Evolutionary conservation across 2,113 vertebrate species (phyloP).

Genomic region (Caloenas nicobarica): DNA sequence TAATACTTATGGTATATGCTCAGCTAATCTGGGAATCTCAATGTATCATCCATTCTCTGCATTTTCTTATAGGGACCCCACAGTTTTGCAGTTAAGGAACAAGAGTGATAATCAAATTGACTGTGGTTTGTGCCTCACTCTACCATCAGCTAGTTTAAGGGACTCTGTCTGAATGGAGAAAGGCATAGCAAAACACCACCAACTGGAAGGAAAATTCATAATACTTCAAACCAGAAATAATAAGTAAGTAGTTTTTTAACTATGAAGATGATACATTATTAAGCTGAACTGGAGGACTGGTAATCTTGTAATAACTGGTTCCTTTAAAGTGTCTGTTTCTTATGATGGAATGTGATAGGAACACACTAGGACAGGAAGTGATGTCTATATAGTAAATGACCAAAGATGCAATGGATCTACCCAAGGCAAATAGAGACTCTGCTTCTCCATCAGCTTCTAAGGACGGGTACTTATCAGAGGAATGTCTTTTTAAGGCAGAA

Average conservation of each 20-base stretch:
- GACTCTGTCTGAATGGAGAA: not conserved
- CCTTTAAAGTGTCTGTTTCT: not conserved
- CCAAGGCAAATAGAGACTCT: not conserved
- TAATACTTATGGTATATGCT: not conserved
- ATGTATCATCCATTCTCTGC: not conserved
- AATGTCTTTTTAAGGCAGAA: not conserved
- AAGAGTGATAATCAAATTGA: not conserved
- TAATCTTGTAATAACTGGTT: not conserved
- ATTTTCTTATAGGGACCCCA: not conserved
- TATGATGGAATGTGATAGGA: not conserved
- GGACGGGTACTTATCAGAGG: not conserved
- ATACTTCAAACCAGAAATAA: not conserved
- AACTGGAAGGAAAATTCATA: not conserved
- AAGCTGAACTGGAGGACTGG: not conserved
- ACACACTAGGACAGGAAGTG: not conserved
- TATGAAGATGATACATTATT: not conserved
- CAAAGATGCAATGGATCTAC: not conserved
- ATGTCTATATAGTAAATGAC: not conserved
- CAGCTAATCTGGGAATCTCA: constrained; percentile 19
- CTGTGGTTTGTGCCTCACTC: not conserved
- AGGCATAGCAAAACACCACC: not conserved
- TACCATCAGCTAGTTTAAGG: not conserved
- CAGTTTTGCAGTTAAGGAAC: not conserved
- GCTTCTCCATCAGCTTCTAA: not conserved
- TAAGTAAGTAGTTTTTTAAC: not conserved